Conservation (phyloP, 2,113 vertebrate genomes). For the Xenus cinereus region DNA sequence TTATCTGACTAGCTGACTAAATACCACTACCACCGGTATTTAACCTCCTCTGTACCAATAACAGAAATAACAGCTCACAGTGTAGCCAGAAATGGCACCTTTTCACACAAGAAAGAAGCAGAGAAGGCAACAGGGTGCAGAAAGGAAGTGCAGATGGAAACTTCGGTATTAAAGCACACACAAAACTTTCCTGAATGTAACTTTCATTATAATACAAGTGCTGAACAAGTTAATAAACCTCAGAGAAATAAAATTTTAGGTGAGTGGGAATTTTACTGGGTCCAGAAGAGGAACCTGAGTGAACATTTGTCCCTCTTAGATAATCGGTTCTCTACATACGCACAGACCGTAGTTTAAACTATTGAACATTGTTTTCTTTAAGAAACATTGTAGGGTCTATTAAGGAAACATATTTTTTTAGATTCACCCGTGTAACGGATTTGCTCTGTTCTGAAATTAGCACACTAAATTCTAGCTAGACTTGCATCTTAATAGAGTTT, state of each 20-base stretch:
- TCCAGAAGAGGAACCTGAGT: neutral
- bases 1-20: neutral
- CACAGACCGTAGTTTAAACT: neutral
- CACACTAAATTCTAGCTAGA: neutral
- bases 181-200: neutral
- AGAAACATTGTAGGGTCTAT: neutral
- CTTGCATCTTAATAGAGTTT: conserved; percentile 36
- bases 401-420: neutral
- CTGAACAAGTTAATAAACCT: neutral
- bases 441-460: conserved; percentile 27
- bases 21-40: neutral
- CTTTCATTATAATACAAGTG: neutral
- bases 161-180: neutral
- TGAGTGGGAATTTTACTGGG: neutral
- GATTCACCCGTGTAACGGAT: neutral
- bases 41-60: neutral
- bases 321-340: neutral
- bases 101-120: neutral
- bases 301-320: neutral
- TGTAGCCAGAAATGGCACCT: neutral
- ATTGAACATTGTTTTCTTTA: neutral
- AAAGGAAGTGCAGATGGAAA: neutral
- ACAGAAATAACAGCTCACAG: neutral
- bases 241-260: neutral
- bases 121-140: neutral